Percentiles rank a stretch among this genome's conserved stretches.
Evolutionary conservation across 2,113 vertebrate genomes (phyloP).

Genomic region (Cygnus atratus): DNA sequence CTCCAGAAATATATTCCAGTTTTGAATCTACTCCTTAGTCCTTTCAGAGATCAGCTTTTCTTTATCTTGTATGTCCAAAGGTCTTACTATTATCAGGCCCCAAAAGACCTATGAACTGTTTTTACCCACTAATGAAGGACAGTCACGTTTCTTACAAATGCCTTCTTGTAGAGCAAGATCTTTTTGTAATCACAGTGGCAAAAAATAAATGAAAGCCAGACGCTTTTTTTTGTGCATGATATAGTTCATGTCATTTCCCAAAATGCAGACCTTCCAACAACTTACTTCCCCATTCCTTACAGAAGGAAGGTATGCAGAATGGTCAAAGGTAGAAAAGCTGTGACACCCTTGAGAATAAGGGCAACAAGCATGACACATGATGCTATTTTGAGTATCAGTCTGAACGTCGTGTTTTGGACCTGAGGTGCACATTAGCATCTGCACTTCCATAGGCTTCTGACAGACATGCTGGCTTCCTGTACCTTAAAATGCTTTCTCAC

Average conservation of each 20-base stretch:
- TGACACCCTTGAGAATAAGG: background rate
- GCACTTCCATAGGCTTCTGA: background rate
- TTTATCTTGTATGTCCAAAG: background rate
- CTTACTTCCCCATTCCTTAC: rapidly evolving
- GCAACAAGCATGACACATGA: rapidly evolving
- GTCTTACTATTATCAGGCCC: background rate
- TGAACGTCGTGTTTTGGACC: background rate
- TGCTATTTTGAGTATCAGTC: background rate
- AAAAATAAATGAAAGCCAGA: background rate
- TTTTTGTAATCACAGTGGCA: background rate
- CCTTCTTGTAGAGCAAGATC: conserved; percentile 8
- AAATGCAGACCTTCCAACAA: background rate
- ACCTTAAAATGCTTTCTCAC: rapidly evolving
- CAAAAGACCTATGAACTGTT: background rate
- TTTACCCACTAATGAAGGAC: background rate
- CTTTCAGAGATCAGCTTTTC: background rate
- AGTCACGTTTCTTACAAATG: background rate
- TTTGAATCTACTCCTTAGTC: background rate
- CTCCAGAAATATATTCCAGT: background rate
- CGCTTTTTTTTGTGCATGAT: background rate
- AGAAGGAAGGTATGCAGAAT: background rate
- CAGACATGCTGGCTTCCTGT: rapidly evolving
- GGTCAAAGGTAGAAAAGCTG: background rate
- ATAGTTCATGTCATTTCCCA: background rate
- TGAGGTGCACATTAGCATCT: rapidly evolving